Evolutionary conservation across 1,140 invertebrate genomes (phyloP), one percentile per base, ranked within the genome.

Genomic region (Drosophila lini): DNA sequence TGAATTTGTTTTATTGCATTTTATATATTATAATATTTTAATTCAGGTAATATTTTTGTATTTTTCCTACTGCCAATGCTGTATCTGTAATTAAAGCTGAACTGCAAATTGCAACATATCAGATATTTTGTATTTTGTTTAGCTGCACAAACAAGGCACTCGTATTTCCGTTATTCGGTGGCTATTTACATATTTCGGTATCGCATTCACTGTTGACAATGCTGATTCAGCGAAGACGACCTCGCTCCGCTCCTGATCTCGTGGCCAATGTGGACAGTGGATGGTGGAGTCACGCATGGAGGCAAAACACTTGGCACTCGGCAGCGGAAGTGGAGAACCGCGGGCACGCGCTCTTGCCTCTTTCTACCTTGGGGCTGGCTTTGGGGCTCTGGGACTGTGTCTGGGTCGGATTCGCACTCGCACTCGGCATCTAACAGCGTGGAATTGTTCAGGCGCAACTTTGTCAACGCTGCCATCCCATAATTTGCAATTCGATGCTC

Each of bases 401-500:
- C 59, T 56, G 47, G 47, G 60, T 76, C 74, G 71, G 22, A 48
- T 48, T 69, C 47, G 38, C 50, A 42, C 34, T 50, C 16, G 19
- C 44, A 38, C 32, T 38, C 34, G 38, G 45, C 16, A 63, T 78
- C 64, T 76, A 77, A 70, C 75, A 73, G 58, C 36, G n/a, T 31
- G 67, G 55, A 78, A 71, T 77, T 78, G 71, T 78, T 78, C 75
- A 78, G 76, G 56, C 76, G 58, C 75, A 78, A 62, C 76, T 71
- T 78, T 78, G 76, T 78, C 76, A 78, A 63, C 74, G 58, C 55
- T 38, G 45, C 19, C 40, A 62, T 56, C 58, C 68, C 80, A 88
- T 74, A 77, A 88, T 88, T 88, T 88, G 83, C 83, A 88, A 88
- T 88, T 88, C 83, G 83, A 88, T 88, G 83, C 83, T 88, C 83